Percentiles rank a stretch among this genome's conserved stretches.
Evolutionary conservation across 2,113 vertebrate genomes (phyloP).

Genomic region (Melanotaenia duboulayi): DNA sequence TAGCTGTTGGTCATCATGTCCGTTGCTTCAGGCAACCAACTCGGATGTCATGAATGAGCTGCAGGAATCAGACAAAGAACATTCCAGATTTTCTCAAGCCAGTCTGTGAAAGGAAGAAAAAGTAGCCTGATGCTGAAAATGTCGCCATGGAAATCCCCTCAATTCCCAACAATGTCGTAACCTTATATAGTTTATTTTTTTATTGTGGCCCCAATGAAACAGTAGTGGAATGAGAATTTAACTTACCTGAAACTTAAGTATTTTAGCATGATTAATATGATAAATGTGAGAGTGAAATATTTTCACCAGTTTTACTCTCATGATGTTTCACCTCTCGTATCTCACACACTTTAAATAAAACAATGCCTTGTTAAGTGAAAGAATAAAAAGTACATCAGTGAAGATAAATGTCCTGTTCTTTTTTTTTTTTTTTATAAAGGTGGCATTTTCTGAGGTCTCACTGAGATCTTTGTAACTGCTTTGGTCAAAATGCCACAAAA

Average conservation of each 20-base stretch:
- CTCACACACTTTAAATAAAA: neutral
- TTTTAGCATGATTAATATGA: neutral
- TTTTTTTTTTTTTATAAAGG: neutral
- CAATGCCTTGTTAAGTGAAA: neutral
- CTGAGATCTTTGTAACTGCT: neutral
- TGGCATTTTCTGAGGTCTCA: neutral
- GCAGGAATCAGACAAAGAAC: slow-evolving; percentile 11
- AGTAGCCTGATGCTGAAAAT: slow-evolving; percentile 35
- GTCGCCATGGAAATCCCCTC: slow-evolving; percentile 54
- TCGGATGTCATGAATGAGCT: slow-evolving; percentile 32
- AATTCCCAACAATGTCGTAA: slow-evolving; percentile 17
- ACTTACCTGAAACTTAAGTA: neutral
- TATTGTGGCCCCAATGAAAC: slow-evolving; percentile 23
- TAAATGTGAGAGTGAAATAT: neutral
- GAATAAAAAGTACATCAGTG: neutral
- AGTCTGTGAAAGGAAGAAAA: slow-evolving; percentile 33
- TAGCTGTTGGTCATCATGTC: slow-evolving; percentile 12
- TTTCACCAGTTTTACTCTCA: slow-evolving; percentile 18
- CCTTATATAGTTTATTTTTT: slow-evolving; percentile 3
- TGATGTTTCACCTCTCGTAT: neutral
- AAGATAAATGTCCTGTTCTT: neutral
- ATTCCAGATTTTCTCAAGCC: slow-evolving; percentile 45
- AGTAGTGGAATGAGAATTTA: neutral
- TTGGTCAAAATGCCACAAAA: neutral
- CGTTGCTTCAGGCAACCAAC: slow-evolving; percentile 21